Evolutionary conservation across 2,113 vertebrate species (phyloP), one percentile per base, ranked within the genome.

Genomic region (Potamarius usumacintae): DNA sequence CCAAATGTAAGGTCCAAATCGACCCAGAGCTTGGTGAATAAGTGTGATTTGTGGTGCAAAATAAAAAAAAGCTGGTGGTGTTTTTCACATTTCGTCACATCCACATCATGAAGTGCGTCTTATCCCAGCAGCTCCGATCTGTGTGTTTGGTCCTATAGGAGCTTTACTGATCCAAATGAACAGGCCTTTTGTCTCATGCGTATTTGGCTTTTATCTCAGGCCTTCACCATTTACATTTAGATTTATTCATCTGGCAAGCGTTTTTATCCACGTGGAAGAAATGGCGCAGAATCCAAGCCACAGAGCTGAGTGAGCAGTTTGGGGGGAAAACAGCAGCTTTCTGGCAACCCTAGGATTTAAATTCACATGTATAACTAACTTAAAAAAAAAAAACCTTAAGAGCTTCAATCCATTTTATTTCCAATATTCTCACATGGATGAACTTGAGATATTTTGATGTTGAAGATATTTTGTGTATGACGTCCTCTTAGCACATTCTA

Each of bases 181-280:
- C 57, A 62, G 72, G 57, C 22, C 71, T 76, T 87, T 72, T 87
- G 78, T 83, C 20, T 76, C 0, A 25, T 53, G 57, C 62, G 42
- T 76, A 20, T 50, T 50, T 30, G 53, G 72, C 74, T 78, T 63
- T 63, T 50, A 78, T 53, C 72, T 52, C 34, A 18, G 27, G 48
- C 72, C 58, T 78, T 53, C 76, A 55, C 10, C 76, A 78, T 78
- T 78, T 78, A 78, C 76, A 78, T 78, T 78, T 27, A 53, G 76
- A 78, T 55, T 78, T 78, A 78, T 78, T 78, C 76, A 78, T 53
- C 76, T 78, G 76, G 76, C 76, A 53, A 22, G 22, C 2, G 12
- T 17, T 78, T 78, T 78, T n/a, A 78, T 55, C 76, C 76, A 78
- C 50, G 50, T 55, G 76, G 50, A 78, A 53, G 50, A 78, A 55